Conservation (phyloP, 1,140 invertebrate species). For the Philopotamus ludificatus region DNA sequence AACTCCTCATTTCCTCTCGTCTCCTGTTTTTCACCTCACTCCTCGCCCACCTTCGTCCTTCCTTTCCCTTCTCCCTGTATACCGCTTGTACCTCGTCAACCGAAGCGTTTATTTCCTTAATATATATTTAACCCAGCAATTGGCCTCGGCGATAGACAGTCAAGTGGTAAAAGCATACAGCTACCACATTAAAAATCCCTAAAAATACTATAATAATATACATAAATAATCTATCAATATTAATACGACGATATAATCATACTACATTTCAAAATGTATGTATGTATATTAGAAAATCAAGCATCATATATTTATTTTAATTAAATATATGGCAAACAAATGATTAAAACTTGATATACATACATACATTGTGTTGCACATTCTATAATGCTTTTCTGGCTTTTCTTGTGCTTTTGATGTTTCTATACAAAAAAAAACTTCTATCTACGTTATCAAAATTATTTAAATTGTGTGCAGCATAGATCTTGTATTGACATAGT, state of each 20-base stretch:
- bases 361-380: conserved; percentile 21
- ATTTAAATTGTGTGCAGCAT: background rate
- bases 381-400: conserved; percentile 20
- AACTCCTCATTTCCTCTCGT: conserved; percentile 27
- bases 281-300: no score
- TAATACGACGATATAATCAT: no score
- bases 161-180: no score
- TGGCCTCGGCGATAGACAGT: no score
- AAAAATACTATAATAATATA: no score
- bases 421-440: conserved; percentile 9
- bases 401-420: conserved; percentile 30
- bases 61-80: background rate
- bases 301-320: no score
- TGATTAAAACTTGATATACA: no score
- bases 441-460: background rate
- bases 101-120: background rate
- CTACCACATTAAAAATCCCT: no score
- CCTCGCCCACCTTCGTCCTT: background rate
- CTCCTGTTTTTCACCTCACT: conserved; percentile 2
- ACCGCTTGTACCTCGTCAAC: no score
- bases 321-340: no score
- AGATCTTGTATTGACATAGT: background rate
- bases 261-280: no score
- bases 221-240: no score
- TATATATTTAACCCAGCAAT: background rate